These are phyloP conservation scores for Orthosia gothica DNA, from an alignment of 2,888 invertebrate species.

Conservation along the genomic window DNA sequence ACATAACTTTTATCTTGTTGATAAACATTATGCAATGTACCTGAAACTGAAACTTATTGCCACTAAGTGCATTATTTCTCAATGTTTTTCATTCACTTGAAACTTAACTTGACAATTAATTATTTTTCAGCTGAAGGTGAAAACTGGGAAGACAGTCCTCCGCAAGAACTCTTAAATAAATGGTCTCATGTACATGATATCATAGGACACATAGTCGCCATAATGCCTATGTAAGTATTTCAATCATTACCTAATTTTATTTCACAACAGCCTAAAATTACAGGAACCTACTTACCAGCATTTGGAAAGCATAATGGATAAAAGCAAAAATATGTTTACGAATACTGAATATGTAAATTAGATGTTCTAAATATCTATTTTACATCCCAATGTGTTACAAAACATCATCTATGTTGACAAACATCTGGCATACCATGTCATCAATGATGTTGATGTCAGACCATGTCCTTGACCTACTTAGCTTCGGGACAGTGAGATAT, in stretches of 20 bases:
- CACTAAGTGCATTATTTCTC: conserved; percentile 47
- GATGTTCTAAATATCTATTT: conserved; percentile 14
- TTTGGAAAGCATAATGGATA: not conserved
- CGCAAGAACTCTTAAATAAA: conserved; percentile 88
- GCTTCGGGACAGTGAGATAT: conserved; percentile 11
- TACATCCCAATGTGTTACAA: not conserved
- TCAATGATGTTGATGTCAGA: conserved; percentile 1
- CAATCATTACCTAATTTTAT: conserved; percentile 1
- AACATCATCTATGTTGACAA: conserved; percentile 9
- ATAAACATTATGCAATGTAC: conserved; percentile 49
- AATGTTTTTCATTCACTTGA: conserved; percentile 51
- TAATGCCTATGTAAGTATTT: conserved; percentile 89
- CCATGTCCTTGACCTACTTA: conserved; percentile 33
- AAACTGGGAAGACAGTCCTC: conserved; percentile 92
- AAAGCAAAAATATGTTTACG: not conserved
- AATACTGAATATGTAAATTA: not conserved
- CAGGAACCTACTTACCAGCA: not conserved
- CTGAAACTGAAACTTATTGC: conserved; percentile 10
- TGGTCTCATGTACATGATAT: conserved; percentile 93
- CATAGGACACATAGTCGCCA: conserved; percentile 88
- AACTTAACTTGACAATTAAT: conserved; percentile 6
- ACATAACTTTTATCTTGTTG: conserved; percentile 20
- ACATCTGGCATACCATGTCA: conserved; percentile 14
- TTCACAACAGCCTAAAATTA: not conserved
- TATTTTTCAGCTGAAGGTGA: conserved; percentile 85